A percentile compares a stretch with the other conserved stretches of the same genome.
Evolutionary conservation across 2,888 invertebrate species (phyloP).

Genomic region (Argyresthia goedartella): DNA sequence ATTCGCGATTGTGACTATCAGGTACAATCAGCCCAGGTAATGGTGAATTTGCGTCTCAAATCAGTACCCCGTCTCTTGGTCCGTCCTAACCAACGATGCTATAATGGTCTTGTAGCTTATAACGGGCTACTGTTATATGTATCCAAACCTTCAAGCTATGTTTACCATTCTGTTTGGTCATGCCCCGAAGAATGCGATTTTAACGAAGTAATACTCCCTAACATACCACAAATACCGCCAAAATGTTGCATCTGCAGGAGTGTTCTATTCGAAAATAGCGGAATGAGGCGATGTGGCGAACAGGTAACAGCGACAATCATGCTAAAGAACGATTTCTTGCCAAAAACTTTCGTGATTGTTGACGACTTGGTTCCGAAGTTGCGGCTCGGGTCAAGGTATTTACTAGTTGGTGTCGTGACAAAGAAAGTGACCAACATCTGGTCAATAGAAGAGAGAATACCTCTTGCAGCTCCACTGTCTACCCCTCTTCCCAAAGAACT

Average conservation of each 20-base stretch:
- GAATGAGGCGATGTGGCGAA: slow-evolving; percentile 49
- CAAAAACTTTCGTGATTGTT: slow-evolving; percentile 30
- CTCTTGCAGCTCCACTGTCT: slow-evolving; percentile 29
- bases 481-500: slow-evolving; percentile 33
- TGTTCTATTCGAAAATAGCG: slow-evolving; percentile 48
- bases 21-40: slow-evolving; percentile 33
- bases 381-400: slow-evolving; percentile 33
- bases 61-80: slow-evolving; percentile 27
- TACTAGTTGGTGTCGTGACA: slow-evolving; percentile 28
- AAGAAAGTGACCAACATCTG: slow-evolving; percentile 36
- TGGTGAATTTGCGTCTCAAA: slow-evolving; percentile 35
- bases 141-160: slow-evolving; percentile 39
- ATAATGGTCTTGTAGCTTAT: slow-evolving; percentile 31
- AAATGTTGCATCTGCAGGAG: slow-evolving; percentile 47
- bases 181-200: slow-evolving; percentile 61
- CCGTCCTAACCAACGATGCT: slow-evolving; percentile 21
- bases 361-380: slow-evolving; percentile 44
- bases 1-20: slow-evolving; percentile 19
- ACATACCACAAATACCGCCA: slow-evolving; percentile 46
- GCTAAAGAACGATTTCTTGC: slow-evolving; percentile 21
- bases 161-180: slow-evolving; percentile 54
- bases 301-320: slow-evolving; percentile 38
- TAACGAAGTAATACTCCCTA: slow-evolving; percentile 44
- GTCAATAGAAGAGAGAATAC: slow-evolving; percentile 34
- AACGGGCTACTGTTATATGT: slow-evolving; percentile 36